Evolutionary conservation across 2,113 vertebrate genomes (phyloP).

Genomic region (Numida meleagris): DNA sequence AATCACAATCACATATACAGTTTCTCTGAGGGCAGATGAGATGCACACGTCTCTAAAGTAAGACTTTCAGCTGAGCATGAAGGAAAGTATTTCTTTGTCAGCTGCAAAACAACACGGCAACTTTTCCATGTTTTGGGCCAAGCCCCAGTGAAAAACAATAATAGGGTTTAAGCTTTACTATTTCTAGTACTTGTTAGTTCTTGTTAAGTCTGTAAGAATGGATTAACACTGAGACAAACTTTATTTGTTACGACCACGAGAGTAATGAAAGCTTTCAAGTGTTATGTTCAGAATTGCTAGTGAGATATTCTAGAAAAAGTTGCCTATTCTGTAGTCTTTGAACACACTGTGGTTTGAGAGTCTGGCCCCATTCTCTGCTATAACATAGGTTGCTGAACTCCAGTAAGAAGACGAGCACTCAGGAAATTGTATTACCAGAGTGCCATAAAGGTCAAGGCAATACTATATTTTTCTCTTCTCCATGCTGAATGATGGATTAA

Average conservation of each 20-base stretch:
- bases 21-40: background rate
- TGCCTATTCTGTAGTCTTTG: background rate
- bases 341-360: background rate
- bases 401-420: background rate
- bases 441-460: conserved; percentile 22
- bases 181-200: background rate
- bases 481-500: background rate
- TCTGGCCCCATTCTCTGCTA: background rate
- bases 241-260: background rate
- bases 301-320: background rate
- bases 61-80: background rate
- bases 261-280: background rate
- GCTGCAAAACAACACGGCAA: background rate
- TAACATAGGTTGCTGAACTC: background rate
- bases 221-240: background rate
- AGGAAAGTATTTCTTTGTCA: background rate
- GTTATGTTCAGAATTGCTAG: background rate
- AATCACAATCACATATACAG: background rate
- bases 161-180: background rate
- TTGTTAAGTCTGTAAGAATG: background rate
- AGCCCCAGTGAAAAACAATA: background rate
- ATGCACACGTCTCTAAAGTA: background rate
- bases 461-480: background rate
- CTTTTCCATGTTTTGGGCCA: background rate
- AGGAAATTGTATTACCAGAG: background rate